phyloP scores from a whole-genome alignment of 1,140 invertebrate species.

The Zaprionus taronus region DNA sequence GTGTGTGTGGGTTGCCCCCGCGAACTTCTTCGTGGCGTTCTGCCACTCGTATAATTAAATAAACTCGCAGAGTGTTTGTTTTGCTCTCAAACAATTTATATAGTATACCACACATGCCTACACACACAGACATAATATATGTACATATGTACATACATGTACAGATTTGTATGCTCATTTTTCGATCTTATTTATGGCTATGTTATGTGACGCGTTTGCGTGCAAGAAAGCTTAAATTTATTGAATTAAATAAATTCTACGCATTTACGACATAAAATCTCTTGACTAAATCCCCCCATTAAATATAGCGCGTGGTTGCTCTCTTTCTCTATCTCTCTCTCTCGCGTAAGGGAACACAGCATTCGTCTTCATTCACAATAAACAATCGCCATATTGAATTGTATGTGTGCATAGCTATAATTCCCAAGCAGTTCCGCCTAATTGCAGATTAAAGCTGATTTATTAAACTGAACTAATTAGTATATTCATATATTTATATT shows the following conservation, averaged over 20 bases:
- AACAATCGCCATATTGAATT: constrained; percentile 11
- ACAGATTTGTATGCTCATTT: constrained; percentile 40
- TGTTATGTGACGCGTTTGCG: constrained; percentile 61
- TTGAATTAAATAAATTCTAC: constrained; percentile 46
- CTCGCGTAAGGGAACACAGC: not conserved
- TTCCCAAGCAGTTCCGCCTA: not conserved
- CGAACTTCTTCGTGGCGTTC: constrained; percentile 48
- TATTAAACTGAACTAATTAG: too few relatives aligned
- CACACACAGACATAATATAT: not conserved
- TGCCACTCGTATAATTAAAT: constrained; percentile 28
- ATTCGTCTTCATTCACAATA: constrained; percentile 15
- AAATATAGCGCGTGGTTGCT: not conserved
- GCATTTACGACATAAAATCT: constrained; percentile 57
- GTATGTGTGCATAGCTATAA: not conserved
- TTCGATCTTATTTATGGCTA: constrained; percentile 66
- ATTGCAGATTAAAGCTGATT: not conserved
- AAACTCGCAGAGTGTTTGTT: constrained; percentile 10
- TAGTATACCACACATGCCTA: constrained; percentile 18
- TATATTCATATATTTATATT: not conserved
- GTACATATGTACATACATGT: not conserved
- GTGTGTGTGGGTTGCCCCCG: constrained; percentile 46
- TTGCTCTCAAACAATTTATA: constrained; percentile 33
- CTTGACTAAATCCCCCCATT: constrained; percentile 43
- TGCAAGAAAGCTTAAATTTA: constrained; percentile 45
- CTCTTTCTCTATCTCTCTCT: constrained; percentile 2